Base-by-base conservation (phyloP, 2,797 vertebrate genomes). In the Setipinna tenuifilis region DNA sequence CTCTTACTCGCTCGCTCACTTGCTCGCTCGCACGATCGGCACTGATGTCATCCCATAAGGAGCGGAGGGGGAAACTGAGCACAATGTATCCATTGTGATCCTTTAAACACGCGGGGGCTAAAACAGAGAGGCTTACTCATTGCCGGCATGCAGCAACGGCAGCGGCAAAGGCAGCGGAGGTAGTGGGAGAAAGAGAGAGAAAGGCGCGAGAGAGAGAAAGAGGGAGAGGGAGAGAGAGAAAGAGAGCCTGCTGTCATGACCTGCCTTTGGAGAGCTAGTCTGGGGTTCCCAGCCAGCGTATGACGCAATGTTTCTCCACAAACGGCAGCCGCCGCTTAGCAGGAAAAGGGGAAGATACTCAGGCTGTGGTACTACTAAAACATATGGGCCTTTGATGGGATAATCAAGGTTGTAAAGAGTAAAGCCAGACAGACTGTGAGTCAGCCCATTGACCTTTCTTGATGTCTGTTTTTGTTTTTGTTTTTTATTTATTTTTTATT, bases 31-130 rank as follows among this genome's bases (percentile, higher is more conserved):
- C 31, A 7, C 9, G 25, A 14, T 41, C 71, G 0, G 35, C 71
- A 82, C 65, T 95, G 92, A 94, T 91, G 93, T 94, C 93, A 95
- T 91, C 10, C 41, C 83, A 80, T 44, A 83, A 84, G 82, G 35
- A 78, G 84, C 80, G 82, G 78, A 35, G 16, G 17, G 46, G 48
- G 78, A 82, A 81, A 28, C 75, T 23, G 16, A 54, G 28, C 83
- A 89, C 81, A 85, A 81, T 86, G 84, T 14, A 19, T 59, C 11
- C 19, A 68, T 84, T 89, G 84, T 87, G 59, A 54, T 78, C 31
- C 71, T 78, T 78, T 78, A 44, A 78, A 10, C 71, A 78, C 17
- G 7, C 71, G 71, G 31, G 17, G 31, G 71, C 71, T 78, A 14
- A 41, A 7, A 75, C 31, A 75, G 31, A 78, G 71, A 7, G 71